phyloP scores from a whole-genome alignment of 2,113 vertebrate genomes.

The Sciurus niger region DNA sequence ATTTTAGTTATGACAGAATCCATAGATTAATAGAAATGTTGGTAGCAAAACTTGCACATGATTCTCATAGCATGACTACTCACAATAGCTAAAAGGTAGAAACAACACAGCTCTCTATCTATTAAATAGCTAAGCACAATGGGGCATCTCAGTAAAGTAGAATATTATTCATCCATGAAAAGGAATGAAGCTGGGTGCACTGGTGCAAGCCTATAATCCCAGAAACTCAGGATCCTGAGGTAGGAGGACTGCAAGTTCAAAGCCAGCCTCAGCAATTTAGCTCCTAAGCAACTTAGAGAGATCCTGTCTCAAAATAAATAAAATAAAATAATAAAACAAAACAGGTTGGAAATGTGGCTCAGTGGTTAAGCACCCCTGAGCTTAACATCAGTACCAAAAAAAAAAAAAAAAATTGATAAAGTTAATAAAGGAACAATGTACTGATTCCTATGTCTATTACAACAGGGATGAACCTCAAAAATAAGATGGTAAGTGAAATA shows the following conservation, averaged over 20 bases:
- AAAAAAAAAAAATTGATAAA: too few relatives aligned
- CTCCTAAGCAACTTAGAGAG: too few relatives aligned
- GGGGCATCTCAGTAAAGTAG: background rate
- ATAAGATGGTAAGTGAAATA: background rate
- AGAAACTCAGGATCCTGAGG: too few relatives aligned
- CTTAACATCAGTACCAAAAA: too few relatives aligned
- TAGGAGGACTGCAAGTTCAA: too few relatives aligned
- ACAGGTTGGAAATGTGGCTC: too few relatives aligned
- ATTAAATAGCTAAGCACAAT: background rate
- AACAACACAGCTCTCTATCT: background rate
- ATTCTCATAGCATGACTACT: background rate
- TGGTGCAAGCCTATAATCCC: too few relatives aligned
- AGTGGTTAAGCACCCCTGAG: too few relatives aligned
- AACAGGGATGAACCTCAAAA: background rate
- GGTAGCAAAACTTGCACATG: background rate
- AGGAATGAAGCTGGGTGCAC: too few relatives aligned
- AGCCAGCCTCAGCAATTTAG: too few relatives aligned
- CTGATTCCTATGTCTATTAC: background rate
- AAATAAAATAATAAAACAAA: too few relatives aligned
- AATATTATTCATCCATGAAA: background rate
- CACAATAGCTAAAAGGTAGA: background rate
- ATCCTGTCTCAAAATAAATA: too few relatives aligned
- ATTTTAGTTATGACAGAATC: background rate
- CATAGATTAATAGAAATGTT: background rate
- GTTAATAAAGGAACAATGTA: background rate